A percentile compares a stretch with the other conserved stretches of the same genome.
These are phyloP conservation scores for Fukomys damarensis DNA, from an alignment of 2,113 vertebrate genomes.

Conservation along the genomic window DNA sequence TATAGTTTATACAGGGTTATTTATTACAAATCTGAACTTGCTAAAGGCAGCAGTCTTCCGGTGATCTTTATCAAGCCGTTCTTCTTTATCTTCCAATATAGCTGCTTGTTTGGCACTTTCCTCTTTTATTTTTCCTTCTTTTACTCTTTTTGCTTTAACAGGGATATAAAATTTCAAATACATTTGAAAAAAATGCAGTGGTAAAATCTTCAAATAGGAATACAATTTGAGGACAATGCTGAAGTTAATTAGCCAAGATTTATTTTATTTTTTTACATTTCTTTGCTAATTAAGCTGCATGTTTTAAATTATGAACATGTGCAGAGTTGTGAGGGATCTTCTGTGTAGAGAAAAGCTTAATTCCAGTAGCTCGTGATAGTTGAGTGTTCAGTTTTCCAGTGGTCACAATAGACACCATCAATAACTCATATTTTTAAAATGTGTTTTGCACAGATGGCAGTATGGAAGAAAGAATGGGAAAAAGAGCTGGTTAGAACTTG, in stretches of 20 bases:
- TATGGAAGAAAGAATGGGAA: slow-evolving; percentile 15
- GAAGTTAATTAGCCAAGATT: slow-evolving; percentile 47
- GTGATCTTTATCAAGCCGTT: slow-evolving; percentile 53
- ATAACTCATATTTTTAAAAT: neutral
- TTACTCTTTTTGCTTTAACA: neutral
- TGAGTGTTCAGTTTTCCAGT: neutral
- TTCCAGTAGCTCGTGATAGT: slow-evolving; percentile 33
- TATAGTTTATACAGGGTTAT: slow-evolving; percentile 32
- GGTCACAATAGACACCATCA: neutral
- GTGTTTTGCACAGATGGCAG: neutral
- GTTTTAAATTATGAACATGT: slow-evolving; percentile 62
- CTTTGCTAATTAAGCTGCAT: slow-evolving; percentile 44
- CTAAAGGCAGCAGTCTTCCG: neutral
- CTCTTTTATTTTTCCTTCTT: slow-evolving; percentile 50
- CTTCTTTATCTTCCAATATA: neutral
- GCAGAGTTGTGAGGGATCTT: slow-evolving; percentile 28
- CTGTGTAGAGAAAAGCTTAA: slow-evolving; percentile 33
- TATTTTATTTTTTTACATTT: slow-evolving; percentile 5
- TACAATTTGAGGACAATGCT: slow-evolving; percentile 17
- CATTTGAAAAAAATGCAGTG: slow-evolving; percentile 39
- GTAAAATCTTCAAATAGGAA: slow-evolving; percentile 57
- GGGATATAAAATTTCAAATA: slow-evolving; percentile 54
- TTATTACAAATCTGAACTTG: slow-evolving; percentile 51
- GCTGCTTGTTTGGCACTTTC: slow-evolving; percentile 62
- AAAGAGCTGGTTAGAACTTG: slow-evolving; percentile 14